Percentiles rank a stretch among this genome's conserved stretches.
Conservation (phyloP, 2,797 vertebrate genomes). For the Gallinago stenura region DNA sequence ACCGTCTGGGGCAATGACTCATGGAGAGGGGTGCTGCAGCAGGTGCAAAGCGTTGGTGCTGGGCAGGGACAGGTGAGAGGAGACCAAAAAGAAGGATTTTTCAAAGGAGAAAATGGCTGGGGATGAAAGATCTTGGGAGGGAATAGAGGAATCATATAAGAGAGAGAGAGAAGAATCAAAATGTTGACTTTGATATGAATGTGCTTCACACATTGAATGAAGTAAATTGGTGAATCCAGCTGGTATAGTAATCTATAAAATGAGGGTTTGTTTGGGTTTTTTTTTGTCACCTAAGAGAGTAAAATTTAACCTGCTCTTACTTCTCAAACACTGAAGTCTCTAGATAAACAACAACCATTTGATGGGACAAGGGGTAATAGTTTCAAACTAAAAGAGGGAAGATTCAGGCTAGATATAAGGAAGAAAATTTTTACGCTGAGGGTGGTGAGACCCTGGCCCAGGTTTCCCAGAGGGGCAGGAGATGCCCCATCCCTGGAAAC, state of each 20-base stretch:
- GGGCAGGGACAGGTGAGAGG: background rate
- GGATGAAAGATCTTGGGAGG: no score
- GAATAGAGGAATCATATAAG: no score
- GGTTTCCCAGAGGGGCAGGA: background rate
- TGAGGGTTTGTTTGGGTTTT: no score
- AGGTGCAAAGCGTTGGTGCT: background rate
- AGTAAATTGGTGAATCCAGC: background rate
- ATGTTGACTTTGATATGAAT: background rate
- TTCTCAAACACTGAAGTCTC: background rate
- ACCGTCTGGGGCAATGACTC: fast-evolving
- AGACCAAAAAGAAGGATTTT: background rate
- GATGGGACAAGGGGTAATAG: background rate
- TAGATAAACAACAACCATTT: background rate
- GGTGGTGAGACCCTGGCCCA: background rate
- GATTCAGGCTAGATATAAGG: background rate
- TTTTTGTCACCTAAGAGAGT: background rate
- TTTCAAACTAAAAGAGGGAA: background rate
- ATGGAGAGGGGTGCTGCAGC: background rate
- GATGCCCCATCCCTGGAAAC: background rate
- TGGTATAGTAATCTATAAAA: background rate
- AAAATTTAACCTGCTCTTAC: background rate
- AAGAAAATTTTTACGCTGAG: background rate
- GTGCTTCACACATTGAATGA: background rate
- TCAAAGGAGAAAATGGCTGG: background rate
- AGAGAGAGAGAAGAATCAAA: background rate